Conservation (phyloP, 2,113 vertebrate genomes). For the Argyrosomus japonicus region DNA sequence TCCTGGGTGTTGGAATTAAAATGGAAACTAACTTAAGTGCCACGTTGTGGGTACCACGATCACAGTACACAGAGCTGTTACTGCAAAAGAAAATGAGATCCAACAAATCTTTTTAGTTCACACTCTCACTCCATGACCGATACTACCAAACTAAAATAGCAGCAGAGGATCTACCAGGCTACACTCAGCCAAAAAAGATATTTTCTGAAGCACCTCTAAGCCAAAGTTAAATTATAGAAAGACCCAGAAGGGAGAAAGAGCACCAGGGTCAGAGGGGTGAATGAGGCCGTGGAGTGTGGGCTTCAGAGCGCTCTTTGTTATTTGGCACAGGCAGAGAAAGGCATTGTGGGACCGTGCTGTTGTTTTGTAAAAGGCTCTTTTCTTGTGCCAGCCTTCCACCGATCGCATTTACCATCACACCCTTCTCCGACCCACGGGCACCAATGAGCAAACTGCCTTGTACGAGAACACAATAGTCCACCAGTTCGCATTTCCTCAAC, state of each 20-base stretch:
- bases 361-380: slow-evolving; percentile 50
- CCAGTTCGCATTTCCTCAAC: slow-evolving; percentile 35
- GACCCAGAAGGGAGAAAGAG: slow-evolving; percentile 17
- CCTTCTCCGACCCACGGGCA: slow-evolving; percentile 42
- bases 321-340: slow-evolving; percentile 40
- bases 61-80: neutral
- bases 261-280: slow-evolving; percentile 62
- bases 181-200: neutral
- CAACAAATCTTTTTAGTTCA: neutral
- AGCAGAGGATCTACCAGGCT: neutral
- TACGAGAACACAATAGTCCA: slow-evolving; percentile 60
- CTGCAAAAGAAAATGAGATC: neutral
- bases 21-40: too few relatives aligned
- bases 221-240: slow-evolving; percentile 24
- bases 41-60: too few relatives aligned
- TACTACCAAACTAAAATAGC: neutral
- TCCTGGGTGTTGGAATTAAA: neutral
- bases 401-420: slow-evolving; percentile 49
- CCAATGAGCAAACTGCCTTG: slow-evolving; percentile 63
- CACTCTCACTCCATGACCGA: neutral
- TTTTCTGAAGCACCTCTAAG: neutral
- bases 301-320: slow-evolving; percentile 69
- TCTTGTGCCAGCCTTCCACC: slow-evolving; percentile 76
- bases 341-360: slow-evolving; percentile 69
- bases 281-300: slow-evolving; percentile 55